Percentiles rank a stretch among this genome's conserved stretches.
These are phyloP conservation scores for Nycticebus coucang DNA, from an alignment of 2,113 vertebrate genomes.

Conservation along the genomic window DNA sequence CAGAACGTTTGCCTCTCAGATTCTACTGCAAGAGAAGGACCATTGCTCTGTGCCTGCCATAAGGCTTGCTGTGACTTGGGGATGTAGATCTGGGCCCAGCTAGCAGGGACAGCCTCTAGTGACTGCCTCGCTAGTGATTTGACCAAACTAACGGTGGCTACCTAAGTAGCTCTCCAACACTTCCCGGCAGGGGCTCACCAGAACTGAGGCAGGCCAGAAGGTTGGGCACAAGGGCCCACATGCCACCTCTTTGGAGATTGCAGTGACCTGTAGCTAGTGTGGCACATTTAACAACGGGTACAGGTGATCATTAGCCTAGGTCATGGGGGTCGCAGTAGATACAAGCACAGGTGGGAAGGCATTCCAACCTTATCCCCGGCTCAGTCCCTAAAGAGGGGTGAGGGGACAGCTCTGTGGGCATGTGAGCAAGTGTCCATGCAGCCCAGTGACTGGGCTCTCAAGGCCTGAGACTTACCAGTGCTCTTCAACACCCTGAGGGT, in stretches of 20 bases:
- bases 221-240: too few relatives aligned
- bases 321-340: rapidly evolving
- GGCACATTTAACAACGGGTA: not conserved
- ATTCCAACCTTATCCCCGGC: not conserved
- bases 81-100: not conserved
- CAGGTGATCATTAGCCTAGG: not conserved
- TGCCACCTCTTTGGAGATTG: rapidly evolving
- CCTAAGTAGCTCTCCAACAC: rapidly evolving
- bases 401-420: not conserved
- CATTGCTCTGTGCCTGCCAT: rapidly evolving
- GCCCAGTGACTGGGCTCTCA: rapidly evolving
- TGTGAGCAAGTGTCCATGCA: not conserved
- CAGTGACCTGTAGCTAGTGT: too few relatives aligned
- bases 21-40: not conserved
- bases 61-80: not conserved
- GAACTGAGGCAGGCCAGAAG: not conserved
- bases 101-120: too few relatives aligned
- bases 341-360: rapidly evolving
- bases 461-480: not conserved
- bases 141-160: rapidly evolving
- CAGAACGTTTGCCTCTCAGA: not conserved
- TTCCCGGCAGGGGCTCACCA: not conserved
- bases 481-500: not conserved
- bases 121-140: too few relatives aligned
- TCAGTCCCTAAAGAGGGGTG: rapidly evolving